Conservation (phyloP, 2,797 vertebrate species). For the Microcaecilia unicolor region DNA sequence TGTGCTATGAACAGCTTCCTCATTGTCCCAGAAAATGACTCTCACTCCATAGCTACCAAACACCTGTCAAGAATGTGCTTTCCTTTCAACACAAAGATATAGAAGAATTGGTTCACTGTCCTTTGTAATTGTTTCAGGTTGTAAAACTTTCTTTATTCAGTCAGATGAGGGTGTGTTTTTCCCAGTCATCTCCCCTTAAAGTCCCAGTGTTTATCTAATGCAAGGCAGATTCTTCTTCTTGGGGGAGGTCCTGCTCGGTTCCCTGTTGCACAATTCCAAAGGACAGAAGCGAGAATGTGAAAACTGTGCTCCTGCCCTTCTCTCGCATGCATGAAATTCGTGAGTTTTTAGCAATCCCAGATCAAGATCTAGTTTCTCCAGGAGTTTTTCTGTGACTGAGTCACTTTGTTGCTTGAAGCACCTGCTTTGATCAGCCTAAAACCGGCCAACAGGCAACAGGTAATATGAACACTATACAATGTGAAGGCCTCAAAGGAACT, state of each 20-base stretch:
- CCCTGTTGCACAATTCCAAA: conserved; percentile 19
- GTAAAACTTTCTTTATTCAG: neutral
- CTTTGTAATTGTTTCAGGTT: neutral
- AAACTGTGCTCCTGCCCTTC: conserved; percentile 13
- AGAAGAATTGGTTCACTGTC: neutral
- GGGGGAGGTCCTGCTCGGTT: conserved; percentile 8
- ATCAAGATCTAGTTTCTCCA: too few species aligned
- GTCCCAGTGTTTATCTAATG: conserved; percentile 5
- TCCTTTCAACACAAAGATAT: too few species aligned
- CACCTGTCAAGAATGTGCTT: too few species aligned
- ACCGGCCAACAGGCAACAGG: too few species aligned
- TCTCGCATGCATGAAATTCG: conserved; percentile 18
- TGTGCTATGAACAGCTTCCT: conserved; percentile 19
- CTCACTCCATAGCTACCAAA: conserved; percentile 3
- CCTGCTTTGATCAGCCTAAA: too few species aligned
- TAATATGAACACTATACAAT: too few species aligned
- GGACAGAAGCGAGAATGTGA: neutral
- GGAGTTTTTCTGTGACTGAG: too few species aligned
- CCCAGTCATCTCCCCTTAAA: conserved; percentile 13
- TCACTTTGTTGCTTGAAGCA: too few species aligned
- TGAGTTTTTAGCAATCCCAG: conserved; percentile 20
- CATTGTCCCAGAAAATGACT: neutral
- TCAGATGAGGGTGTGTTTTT: neutral
- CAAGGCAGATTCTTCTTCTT: conserved; percentile 21
- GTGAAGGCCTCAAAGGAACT: too few species aligned